Evolutionary conservation across 2,888 invertebrate species (phyloP).

Genomic region (Deladenus siricidicola): DNA sequence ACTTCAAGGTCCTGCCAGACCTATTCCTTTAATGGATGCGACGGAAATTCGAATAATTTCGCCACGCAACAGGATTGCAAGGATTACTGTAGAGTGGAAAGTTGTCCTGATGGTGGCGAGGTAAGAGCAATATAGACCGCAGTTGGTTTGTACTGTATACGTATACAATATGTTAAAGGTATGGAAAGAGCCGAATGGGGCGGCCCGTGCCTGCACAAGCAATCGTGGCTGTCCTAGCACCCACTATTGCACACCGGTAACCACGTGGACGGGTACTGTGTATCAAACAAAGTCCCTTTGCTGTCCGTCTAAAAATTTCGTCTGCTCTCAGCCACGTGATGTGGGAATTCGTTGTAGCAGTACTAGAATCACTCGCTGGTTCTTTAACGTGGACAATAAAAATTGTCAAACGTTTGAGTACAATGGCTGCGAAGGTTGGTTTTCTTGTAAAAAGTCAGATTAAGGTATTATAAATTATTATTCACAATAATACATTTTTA

Average conservation of each 20-base stretch:
- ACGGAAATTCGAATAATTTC: conserved; percentile 52
- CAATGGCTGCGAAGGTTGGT: conserved; percentile 49
- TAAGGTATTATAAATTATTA: background rate
- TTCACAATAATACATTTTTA: background rate
- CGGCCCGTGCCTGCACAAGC: conserved; percentile 44
- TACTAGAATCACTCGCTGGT: conserved; percentile 45
- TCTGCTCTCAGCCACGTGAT: conserved; percentile 49
- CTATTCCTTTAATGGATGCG: conserved; percentile 52
- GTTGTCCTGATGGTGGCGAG: conserved; percentile 51
- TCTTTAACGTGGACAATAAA: conserved; percentile 50
- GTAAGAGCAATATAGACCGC: background rate
- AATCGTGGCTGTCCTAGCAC: conserved; percentile 51
- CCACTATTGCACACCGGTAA: conserved; percentile 52
- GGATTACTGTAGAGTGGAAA: conserved; percentile 52
- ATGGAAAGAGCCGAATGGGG: conserved; percentile 51
- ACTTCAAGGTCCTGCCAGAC: conserved; percentile 37
- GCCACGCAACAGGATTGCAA: conserved; percentile 50
- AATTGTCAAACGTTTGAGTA: conserved; percentile 51
- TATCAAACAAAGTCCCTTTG: conserved; percentile 51
- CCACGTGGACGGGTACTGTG: conserved; percentile 44
- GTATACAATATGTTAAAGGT: conserved; percentile 23
- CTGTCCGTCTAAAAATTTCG: conserved; percentile 52
- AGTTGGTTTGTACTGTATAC: background rate
- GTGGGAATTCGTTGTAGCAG: conserved; percentile 43
- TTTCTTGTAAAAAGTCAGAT: background rate